These are phyloP conservation scores for Speoplatyrhinus poulsoni DNA, from an alignment of 2,113 vertebrate species.

Conservation along the genomic window DNA sequence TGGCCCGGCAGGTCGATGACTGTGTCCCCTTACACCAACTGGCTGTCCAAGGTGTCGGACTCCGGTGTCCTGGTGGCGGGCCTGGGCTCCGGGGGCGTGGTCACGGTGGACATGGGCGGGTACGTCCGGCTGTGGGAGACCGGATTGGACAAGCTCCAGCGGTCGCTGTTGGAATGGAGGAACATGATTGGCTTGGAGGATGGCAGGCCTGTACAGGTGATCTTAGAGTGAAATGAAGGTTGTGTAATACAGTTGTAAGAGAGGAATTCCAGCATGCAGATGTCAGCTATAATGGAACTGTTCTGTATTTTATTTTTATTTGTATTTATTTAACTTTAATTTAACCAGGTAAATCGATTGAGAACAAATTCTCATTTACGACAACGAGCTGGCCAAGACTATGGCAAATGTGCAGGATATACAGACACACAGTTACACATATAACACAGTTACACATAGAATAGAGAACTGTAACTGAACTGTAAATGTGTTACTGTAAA, in stretches of 20 bases:
- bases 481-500: not conserved
- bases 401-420: no score
- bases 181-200: slow-evolving; percentile 92
- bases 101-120: slow-evolving; percentile 92
- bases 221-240: not conserved
- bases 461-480: no score
- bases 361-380: no score
- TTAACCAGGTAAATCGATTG: no score
- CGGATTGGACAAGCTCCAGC: slow-evolving; percentile 84
- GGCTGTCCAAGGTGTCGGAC: slow-evolving; percentile 89
- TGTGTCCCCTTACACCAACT: slow-evolving; percentile 88
- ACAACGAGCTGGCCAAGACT: no score
- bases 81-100: slow-evolving; percentile 80
- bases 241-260: not conserved
- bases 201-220: slow-evolving; percentile 85
- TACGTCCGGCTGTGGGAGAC: slow-evolving; percentile 92
- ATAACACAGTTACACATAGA: no score
- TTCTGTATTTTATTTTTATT: no score
- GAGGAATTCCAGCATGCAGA: not conserved
- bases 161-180: slow-evolving; percentile 91
- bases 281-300: not conserved
- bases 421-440: no score
- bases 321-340: no score
- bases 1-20: slow-evolving; percentile 74
- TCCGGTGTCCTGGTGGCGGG: slow-evolving; percentile 83